Evolutionary conservation across 2,797 vertebrate species (phyloP).

Genomic region (Pangasius larnaudii): DNA sequence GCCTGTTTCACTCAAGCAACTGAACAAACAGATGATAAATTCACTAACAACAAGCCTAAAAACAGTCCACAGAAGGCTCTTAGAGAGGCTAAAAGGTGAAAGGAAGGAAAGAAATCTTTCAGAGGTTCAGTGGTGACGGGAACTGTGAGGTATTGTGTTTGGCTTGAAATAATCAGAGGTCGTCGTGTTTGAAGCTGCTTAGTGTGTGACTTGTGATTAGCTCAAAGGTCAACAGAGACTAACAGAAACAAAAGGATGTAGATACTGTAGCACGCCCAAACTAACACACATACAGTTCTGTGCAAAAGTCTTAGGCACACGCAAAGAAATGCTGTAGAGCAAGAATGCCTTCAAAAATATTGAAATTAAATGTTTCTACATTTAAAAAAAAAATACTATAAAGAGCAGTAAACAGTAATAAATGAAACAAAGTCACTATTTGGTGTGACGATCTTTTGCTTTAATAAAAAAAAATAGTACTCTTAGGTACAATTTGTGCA

Average conservation of each 20-base stretch:
- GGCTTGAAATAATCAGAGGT: conserved; percentile 32
- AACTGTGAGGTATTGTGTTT: conserved; percentile 31
- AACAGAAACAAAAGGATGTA: conserved; percentile 39
- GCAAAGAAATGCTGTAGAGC: too few species aligned
- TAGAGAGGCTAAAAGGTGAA: conserved; percentile 9
- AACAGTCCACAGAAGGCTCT: conserved; percentile 1
- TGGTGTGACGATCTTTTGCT: too few species aligned
- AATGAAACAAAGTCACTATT: too few species aligned
- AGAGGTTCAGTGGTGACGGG: background rate
- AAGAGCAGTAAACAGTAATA: too few species aligned
- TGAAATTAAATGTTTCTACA: too few species aligned
- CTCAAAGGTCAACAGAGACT: conserved; percentile 33
- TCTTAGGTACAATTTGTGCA: too few species aligned
- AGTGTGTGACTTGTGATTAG: conserved; percentile 37
- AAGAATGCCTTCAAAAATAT: too few species aligned
- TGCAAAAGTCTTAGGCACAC: too few species aligned
- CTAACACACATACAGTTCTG: background rate
- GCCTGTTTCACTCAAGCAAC: conserved; percentile 30
- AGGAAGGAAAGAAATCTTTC: conserved; percentile 26
- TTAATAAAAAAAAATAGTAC: too few species aligned
- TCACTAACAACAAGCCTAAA: conserved; percentile 15
- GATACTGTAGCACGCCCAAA: conserved; percentile 11
- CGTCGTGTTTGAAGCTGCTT: conserved; percentile 6
- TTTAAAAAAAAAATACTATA: too few species aligned
- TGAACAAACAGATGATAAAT: conserved; percentile 17